Evolutionary conservation across 2,888 invertebrate genomes (phyloP).

Genomic region (Platerodrilus igneus): DNA sequence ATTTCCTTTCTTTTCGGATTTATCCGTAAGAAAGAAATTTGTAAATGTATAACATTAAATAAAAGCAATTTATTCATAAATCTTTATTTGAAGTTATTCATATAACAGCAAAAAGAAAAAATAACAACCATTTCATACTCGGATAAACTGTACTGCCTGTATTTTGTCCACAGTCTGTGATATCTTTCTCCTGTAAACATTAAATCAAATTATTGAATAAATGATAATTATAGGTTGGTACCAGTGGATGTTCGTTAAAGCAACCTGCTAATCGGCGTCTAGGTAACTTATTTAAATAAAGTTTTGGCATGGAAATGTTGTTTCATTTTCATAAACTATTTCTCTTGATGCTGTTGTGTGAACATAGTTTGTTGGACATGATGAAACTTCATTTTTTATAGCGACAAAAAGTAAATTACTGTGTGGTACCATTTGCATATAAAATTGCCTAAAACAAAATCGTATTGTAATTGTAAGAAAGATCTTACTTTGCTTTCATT

Average conservation of each 20-base stretch:
- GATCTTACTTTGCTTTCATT: too few relatives aligned
- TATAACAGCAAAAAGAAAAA: too few relatives aligned
- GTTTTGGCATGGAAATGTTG: conserved; percentile 67
- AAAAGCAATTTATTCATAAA: too few relatives aligned
- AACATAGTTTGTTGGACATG: conserved; percentile 47
- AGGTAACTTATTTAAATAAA: conserved; percentile 62
- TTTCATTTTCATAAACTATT: conserved; percentile 49
- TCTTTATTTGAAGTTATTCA: too few relatives aligned
- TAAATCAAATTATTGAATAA: conserved; percentile 14
- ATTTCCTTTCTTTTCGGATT: too few relatives aligned
- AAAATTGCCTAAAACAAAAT: conserved; percentile 54
- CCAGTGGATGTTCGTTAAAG: conserved; percentile 69
- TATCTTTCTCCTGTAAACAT: conserved; percentile 48
- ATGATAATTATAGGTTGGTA: too few relatives aligned
- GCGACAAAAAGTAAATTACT: conserved; percentile 76
- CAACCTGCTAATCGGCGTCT: conserved; percentile 69
- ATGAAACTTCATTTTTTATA: conserved; percentile 54
- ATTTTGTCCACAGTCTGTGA: conserved; percentile 49
- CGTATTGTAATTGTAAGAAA: too few relatives aligned
- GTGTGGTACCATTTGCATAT: conserved; percentile 66
- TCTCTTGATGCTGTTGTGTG: conserved; percentile 52
- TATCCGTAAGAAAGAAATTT: too few relatives aligned
- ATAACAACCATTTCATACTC: too few relatives aligned
- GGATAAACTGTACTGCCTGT: too few relatives aligned
- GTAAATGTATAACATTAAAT: too few relatives aligned